phyloP scores from a whole-genome alignment of 2,113 vertebrate species.

The Pampusana beccarii region DNA sequence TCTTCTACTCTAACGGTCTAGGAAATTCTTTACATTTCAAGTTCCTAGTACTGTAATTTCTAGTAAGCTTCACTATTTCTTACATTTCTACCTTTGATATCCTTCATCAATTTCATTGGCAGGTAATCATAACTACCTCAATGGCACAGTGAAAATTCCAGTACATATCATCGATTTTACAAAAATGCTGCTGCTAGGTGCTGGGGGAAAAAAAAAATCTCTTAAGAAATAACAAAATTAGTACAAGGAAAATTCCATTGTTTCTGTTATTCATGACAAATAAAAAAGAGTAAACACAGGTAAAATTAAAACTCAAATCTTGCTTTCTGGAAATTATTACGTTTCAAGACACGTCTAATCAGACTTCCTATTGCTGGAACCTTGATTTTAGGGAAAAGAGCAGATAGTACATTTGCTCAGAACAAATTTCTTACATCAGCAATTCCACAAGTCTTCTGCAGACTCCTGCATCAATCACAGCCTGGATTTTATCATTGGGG shows the following conservation, averaged over 20 bases:
- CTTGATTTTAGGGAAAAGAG: not conserved
- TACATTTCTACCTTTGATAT: not conserved
- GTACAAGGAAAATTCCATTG: not conserved
- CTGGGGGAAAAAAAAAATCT: not conserved
- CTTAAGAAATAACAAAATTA: not conserved
- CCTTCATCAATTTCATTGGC: not conserved
- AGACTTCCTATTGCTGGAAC: not conserved
- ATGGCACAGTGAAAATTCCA: not conserved
- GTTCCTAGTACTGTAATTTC: not conserved
- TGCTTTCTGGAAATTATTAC: not conserved
- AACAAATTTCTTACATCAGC: conserved; percentile 85
- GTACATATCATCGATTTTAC: not conserved
- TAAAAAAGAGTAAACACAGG: not conserved
- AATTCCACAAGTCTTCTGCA: conserved; percentile 96
- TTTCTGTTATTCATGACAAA: not conserved
- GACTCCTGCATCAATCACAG: conserved; percentile 97
- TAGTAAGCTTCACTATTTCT: not conserved
- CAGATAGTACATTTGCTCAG: not conserved
- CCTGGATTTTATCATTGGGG: conserved; percentile 98
- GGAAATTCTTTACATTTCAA: not conserved
- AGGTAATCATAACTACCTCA: not conserved
- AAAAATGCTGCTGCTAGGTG: not conserved
- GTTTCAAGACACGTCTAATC: not conserved
- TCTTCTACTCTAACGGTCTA: not conserved
- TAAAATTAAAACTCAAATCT: not conserved